These are phyloP conservation scores for Thecocarcelia acutangulata DNA, from an alignment of 2,888 invertebrate species.

Conservation along the genomic window DNA sequence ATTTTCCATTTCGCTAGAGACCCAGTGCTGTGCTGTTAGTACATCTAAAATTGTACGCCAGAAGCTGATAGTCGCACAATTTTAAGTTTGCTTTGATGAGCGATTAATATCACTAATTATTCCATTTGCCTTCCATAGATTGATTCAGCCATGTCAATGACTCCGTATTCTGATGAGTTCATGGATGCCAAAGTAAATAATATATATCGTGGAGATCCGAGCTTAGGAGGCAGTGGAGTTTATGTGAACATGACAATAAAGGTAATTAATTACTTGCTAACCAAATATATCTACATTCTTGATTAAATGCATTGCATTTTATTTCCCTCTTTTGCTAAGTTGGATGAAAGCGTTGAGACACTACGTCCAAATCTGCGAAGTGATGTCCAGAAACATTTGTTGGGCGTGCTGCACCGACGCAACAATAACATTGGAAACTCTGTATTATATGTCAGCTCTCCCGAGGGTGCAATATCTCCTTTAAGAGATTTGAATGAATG, in stretches of 20 bases:
- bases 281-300: too few relatives aligned
- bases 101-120: background rate
- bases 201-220: slow-evolving; percentile 88
- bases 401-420: slow-evolving; percentile 90
- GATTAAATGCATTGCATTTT: too few relatives aligned
- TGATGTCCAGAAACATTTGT: slow-evolving; percentile 91
- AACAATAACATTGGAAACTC: slow-evolving; percentile 95
- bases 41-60: too few relatives aligned
- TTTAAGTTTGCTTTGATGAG: too few relatives aligned
- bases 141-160: slow-evolving; percentile 95
- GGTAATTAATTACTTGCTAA: slow-evolving; percentile 81
- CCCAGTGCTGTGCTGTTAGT: too few relatives aligned
- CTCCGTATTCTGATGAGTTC: slow-evolving; percentile 93
- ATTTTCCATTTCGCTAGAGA: too few relatives aligned
- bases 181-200: slow-evolving; percentile 90
- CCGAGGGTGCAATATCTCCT: slow-evolving; percentile 89
- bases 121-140: slow-evolving; percentile 83
- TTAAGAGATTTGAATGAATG: slow-evolving; percentile 93
- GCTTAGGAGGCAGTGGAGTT: slow-evolving; percentile 87
- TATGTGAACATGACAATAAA: slow-evolving; percentile 92
- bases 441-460: slow-evolving; percentile 91
- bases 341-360: slow-evolving; percentile 89
- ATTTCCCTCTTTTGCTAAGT: slow-evolving; percentile 78
- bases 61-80: too few relatives aligned
- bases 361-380: slow-evolving; percentile 86